Evolutionary conservation across 1,140 invertebrate species (phyloP), one percentile per base, ranked within the genome.

Genomic region (Vollenhovia emeryi): DNA sequence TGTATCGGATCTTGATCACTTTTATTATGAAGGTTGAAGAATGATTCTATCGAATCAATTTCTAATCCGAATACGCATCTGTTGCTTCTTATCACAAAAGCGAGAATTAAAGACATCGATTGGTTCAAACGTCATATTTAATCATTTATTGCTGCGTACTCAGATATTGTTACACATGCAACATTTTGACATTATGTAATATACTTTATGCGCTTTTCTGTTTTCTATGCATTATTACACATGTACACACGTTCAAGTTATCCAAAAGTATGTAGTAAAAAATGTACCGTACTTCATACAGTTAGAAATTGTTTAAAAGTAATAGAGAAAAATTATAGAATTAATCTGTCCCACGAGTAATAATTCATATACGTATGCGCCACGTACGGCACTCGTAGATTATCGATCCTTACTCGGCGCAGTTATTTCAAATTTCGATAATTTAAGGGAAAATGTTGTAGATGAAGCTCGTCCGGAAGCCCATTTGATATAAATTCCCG

Each of bases 41-140:
- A 75, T 57, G 27, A 66, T 13, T 60, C 30, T 43, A 74, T 57
- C 68, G 52, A 83, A 84, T 75, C 69, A 84, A 75, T 84, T 84
- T 76, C 57, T 74, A 76, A 84, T 84, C 57, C 71, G 15, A 45
- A 76, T 43, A 74, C 21, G n/a, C 45, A 62, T 84, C 43, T 75
- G 71, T 60, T 33, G 50, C 24, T 57, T 62, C 71, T 84, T 76
- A 84, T 84, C 71, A 30, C 27, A n/a, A n/a, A n/a, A n/a, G 1
- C 18, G 43, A n/a, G 30, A 33, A 78, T 48, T 62, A 50, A 50
- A 50, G 52, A 45, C 73, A 45, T 40, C 15, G 3, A 48, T 33
- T 33, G 33, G 5, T n/a, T 40, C 7, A 36, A 33, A 57, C 8
- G 2, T 66, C n/a, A 43, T 43, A 45, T 45, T 71, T 59, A 57